A percentile compares a stretch with the other conserved stretches of the same genome.
These are phyloP conservation scores for Schizotus pectinicornis DNA, from an alignment of 2,888 invertebrate genomes.

Conservation along the genomic window DNA sequence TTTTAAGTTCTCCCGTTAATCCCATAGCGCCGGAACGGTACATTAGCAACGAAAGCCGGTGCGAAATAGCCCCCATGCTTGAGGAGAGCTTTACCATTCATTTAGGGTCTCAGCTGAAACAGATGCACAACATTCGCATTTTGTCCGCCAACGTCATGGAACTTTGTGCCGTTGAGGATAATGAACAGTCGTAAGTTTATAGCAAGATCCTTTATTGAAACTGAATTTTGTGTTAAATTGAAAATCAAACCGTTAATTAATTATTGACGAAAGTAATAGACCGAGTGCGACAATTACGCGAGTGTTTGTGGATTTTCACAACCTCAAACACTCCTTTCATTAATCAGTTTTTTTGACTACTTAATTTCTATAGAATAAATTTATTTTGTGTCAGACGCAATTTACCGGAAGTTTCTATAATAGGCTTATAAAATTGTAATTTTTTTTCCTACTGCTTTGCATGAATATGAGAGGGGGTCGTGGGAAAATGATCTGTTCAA, in stretches of 20 bases:
- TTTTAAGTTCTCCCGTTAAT: constrained; percentile 58
- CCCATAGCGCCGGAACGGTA: constrained; percentile 46
- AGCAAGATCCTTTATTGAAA: not conserved
- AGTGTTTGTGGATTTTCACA: too few relatives aligned
- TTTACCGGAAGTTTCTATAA: too few relatives aligned
- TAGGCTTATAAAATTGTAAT: too few relatives aligned
- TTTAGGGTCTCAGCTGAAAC: constrained; percentile 96
- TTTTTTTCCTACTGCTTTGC: too few relatives aligned
- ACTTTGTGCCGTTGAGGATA: constrained; percentile 67
- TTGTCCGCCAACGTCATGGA: constrained; percentile 85
- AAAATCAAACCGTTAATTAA: not conserved
- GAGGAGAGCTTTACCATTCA: constrained; percentile 99
- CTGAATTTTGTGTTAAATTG: too few relatives aligned
- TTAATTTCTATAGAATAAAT: too few relatives aligned
- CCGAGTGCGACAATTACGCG: too few relatives aligned
- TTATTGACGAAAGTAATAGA: not conserved
- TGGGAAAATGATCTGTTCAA: too few relatives aligned
- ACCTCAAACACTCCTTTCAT: too few relatives aligned
- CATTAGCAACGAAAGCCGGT: constrained; percentile 28
- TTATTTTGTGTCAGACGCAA: too few relatives aligned
- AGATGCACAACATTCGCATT: constrained; percentile 96
- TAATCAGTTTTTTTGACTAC: too few relatives aligned
- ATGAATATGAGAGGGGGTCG: too few relatives aligned
- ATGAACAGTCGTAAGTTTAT: constrained; percentile 45
- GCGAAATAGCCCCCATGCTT: constrained; percentile 55